A percentile compares a stretch with the other conserved stretches of the same genome.
Conservation (phyloP, 2,888 invertebrate species). For the Zygothrica quintamaculata region DNA sequence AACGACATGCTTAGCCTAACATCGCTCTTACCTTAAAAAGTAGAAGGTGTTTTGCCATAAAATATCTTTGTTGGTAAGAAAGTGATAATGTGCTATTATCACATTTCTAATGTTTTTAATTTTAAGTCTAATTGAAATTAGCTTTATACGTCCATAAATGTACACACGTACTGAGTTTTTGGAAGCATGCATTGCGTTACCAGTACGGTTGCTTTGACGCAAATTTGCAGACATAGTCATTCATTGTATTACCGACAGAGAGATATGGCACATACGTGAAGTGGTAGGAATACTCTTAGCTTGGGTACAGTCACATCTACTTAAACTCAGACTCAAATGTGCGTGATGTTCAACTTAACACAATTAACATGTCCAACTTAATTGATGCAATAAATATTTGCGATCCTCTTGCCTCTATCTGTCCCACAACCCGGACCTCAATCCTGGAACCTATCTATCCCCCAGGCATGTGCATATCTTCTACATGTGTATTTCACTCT, state of each 20-base stretch:
- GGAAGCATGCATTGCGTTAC: conserved; percentile 67
- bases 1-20: too few relatives aligned
- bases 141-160: conserved; percentile 56
- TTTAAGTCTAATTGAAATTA: conserved; percentile 69
- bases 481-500: conserved; percentile 15
- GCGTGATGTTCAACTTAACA: conserved; percentile 81
- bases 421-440: background rate
- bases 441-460: conserved; percentile 2
- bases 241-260: conserved; percentile 16
- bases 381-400: conserved; percentile 81
- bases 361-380: conserved; percentile 81
- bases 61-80: too few relatives aligned
- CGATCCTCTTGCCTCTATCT: conserved; percentile 40
- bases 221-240: conserved; percentile 62
- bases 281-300: conserved; percentile 8
- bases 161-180: conserved; percentile 38
- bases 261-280: conserved; percentile 16
- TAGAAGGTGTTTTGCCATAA: conserved; percentile 27
- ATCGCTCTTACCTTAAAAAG: too few relatives aligned
- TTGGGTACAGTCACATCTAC: conserved; percentile 19
- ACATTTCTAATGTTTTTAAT: conserved; percentile 19
- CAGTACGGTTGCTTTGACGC: conserved; percentile 66
- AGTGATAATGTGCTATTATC: too few relatives aligned
- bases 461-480: conserved; percentile 15
- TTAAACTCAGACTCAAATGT: conserved; percentile 47